A percentile compares a stretch with the other conserved stretches of the same genome.
phyloP scores from a whole-genome alignment of 2,888 invertebrate genomes.

The Agrochola litura region DNA sequence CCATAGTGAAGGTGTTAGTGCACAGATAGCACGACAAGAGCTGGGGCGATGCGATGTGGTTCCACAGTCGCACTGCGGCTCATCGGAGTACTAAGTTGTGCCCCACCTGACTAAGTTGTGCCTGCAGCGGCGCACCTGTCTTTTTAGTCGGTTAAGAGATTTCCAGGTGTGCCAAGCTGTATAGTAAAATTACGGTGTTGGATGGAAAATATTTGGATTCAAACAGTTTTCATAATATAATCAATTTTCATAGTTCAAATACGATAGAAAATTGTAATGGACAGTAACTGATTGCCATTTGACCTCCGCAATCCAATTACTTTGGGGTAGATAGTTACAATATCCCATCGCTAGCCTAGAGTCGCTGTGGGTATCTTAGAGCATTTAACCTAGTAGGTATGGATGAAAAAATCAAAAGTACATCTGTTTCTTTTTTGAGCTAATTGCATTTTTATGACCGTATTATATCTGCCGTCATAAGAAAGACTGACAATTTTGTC shows the following conservation, averaged over 20 bases:
- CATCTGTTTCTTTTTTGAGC: not conserved
- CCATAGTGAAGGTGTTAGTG: not conserved
- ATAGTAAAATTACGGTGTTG: not conserved
- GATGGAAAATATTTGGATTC: not conserved
- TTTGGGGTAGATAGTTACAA: not conserved
- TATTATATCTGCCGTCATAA: no score
- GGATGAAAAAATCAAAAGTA: not conserved
- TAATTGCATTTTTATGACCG: not conserved
- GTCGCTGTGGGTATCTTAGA: not conserved
- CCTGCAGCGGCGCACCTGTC: not conserved
- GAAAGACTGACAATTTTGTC: no score
- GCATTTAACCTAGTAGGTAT: no score
- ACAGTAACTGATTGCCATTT: not conserved
- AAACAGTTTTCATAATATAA: not conserved
- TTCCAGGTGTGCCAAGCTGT: not conserved
- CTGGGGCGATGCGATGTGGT: not conserved
- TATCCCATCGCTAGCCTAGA: not conserved
- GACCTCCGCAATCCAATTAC: not conserved
- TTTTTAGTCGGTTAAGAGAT: not conserved
- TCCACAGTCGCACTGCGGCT: not conserved
- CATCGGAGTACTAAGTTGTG: no score
- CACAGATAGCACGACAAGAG: not conserved
- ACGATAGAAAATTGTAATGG: not conserved
- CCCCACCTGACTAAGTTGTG: not conserved
- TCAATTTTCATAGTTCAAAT: not conserved